Evolutionary conservation across 2,113 vertebrate species (phyloP).

Genomic region (Ctenomys sociabilis): DNA sequence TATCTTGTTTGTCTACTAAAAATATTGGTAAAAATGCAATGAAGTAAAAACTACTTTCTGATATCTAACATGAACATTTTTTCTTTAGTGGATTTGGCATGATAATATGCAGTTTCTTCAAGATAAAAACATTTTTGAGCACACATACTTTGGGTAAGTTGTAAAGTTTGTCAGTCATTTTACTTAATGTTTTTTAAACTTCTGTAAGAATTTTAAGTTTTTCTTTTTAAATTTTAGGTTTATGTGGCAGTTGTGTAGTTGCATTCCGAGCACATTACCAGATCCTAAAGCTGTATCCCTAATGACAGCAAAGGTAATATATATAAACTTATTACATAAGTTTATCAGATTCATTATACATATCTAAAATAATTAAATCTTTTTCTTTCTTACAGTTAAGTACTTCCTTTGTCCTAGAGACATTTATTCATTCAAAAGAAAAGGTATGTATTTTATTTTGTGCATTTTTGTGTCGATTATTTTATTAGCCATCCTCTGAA

Average conservation of each 20-base stretch:
- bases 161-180: slow-evolving; percentile 76
- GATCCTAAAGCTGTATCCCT: slow-evolving; percentile 98
- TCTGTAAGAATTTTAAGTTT: slow-evolving; percentile 81
- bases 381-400: slow-evolving; percentile 91
- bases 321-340: not conserved
- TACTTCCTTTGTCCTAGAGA: slow-evolving; percentile 98
- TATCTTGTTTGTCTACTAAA: slow-evolving; percentile 53
- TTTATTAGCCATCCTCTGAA: not conserved
- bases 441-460: slow-evolving; percentile 89
- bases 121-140: slow-evolving; percentile 99
- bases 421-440: slow-evolving; percentile 99
- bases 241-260: slow-evolving; percentile 99
- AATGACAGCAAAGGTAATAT: slow-evolving; percentile 98
- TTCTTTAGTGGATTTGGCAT: slow-evolving; percentile 98
- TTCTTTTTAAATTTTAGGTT: slow-evolving; percentile 89
- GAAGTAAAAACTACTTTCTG: slow-evolving; percentile 82
- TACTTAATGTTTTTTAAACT: slow-evolving; percentile 60
- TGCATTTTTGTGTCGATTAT: slow-evolving; percentile 11
- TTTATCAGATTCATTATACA: not conserved
- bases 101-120: slow-evolving; percentile 99
- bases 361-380: slow-evolving; percentile 39
- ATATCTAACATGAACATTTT: slow-evolving; percentile 83
- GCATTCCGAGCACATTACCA: slow-evolving; percentile 97
- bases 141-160: slow-evolving; percentile 99
- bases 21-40: slow-evolving; percentile 71